phyloP scores from a whole-genome alignment of 1,140 invertebrate genomes.

The Anthonomus grandis region DNA sequence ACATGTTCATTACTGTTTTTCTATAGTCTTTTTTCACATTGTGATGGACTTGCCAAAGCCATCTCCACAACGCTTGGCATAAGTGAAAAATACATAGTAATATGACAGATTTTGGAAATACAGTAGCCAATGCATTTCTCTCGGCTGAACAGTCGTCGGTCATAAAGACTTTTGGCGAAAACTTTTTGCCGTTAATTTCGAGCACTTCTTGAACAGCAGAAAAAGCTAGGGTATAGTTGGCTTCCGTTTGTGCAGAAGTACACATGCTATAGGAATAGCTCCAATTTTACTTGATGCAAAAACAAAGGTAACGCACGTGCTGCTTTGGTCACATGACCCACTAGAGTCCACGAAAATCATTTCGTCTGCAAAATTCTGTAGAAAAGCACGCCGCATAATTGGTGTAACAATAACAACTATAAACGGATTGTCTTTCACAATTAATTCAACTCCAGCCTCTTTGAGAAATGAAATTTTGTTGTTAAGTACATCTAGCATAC shows the following conservation, averaged over 20 bases:
- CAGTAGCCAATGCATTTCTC: conserved; percentile 9
- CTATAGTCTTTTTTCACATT: background rate
- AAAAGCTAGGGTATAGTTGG: too few species aligned
- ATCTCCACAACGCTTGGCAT: conserved; percentile 10
- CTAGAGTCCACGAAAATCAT: conserved; percentile 22
- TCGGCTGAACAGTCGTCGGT: conserved; percentile 6
- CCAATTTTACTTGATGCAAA: conserved; percentile 11
- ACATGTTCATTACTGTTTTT: background rate
- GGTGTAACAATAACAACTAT: conserved; percentile 7
- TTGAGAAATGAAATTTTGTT: background rate
- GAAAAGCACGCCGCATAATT: conserved; percentile 11
- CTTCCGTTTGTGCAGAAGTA: too few species aligned
- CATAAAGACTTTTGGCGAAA: conserved; percentile 8
- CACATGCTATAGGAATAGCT: conserved; percentile 5
- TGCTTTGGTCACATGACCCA: conserved; percentile 22
- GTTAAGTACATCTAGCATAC: background rate
- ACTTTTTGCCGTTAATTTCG: too few species aligned
- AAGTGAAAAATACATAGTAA: conserved; percentile 15
- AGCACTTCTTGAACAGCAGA: too few species aligned
- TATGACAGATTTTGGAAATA: conserved; percentile 9
- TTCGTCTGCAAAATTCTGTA: conserved; percentile 6
- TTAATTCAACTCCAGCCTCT: background rate
- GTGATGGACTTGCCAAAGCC: background rate
- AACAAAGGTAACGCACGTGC: conserved; percentile 17
- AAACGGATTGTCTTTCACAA: conserved; percentile 7